These are phyloP conservation scores for Parnassius smintheus DNA, from an alignment of 2,888 invertebrate species.

Conservation along the genomic window DNA sequence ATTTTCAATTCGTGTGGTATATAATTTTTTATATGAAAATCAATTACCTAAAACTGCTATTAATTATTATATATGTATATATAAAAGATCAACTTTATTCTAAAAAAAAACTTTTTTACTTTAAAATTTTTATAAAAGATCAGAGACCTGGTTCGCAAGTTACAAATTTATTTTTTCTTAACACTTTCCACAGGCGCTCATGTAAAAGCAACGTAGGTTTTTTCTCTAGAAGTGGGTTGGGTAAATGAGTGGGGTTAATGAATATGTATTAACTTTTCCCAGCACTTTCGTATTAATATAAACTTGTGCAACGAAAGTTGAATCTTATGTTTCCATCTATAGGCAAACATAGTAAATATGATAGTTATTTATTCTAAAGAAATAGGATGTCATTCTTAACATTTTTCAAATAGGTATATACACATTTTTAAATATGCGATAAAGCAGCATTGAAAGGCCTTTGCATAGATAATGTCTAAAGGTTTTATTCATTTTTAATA, in stretches of 20 bases:
- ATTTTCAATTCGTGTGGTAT: too few species aligned
- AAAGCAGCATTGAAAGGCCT: too few species aligned
- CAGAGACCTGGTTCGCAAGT: slow-evolving; percentile 8
- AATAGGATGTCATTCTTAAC: too few species aligned
- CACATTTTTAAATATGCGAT: too few species aligned
- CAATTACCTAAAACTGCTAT: too few species aligned
- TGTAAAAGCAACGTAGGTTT: slow-evolving; percentile 15
- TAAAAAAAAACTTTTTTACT: background rate
- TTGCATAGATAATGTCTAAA: too few species aligned
- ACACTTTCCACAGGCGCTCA: slow-evolving; percentile 9
- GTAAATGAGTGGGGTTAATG: slow-evolving; percentile 15
- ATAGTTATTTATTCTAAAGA: too few species aligned
- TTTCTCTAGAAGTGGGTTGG: slow-evolving; percentile 21
- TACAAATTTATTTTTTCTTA: slow-evolving; percentile 20
- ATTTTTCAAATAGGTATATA: too few species aligned
- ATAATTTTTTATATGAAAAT: too few species aligned
- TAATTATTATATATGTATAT: too few species aligned
- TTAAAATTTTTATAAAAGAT: background rate
- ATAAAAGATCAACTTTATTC: background rate
- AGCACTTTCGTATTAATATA: slow-evolving; percentile 14
- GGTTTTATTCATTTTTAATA: too few species aligned
- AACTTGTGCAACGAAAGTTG: slow-evolving; percentile 11
- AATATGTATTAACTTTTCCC: slow-evolving; percentile 26
- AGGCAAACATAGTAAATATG: background rate
- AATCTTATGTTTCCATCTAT: background rate